These are phyloP conservation scores for Porphyrio hochstetteri DNA, from an alignment of 2,113 vertebrate species.

Conservation along the genomic window DNA sequence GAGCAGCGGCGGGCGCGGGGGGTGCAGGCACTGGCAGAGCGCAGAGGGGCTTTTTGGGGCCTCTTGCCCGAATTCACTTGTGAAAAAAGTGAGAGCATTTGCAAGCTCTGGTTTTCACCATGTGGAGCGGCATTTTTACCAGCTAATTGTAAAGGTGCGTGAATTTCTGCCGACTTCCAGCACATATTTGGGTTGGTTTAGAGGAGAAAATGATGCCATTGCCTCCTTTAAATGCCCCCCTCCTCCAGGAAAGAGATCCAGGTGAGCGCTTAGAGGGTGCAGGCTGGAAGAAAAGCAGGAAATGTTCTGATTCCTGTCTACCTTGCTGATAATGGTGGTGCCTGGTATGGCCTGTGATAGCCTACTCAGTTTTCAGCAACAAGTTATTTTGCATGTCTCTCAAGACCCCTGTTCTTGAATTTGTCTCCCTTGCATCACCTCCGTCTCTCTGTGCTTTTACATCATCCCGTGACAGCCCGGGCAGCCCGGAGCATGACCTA, in stretches of 20 bases:
- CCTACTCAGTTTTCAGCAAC: neutral
- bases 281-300: neutral
- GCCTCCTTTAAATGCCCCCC: neutral
- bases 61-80: no score
- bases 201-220: neutral
- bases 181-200: fast-evolving
- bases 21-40: neutral
- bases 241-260: neutral
- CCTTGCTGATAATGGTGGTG: neutral
- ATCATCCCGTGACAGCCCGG: fast-evolving
- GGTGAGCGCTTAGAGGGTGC: neutral
- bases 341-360: neutral
- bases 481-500: fast-evolving
- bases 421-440: neutral
- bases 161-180: neutral
- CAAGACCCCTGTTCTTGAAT: neutral
- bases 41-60: no score
- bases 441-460: neutral
- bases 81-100: neutral
- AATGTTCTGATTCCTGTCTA: neutral
- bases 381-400: neutral
- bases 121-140: neutral
- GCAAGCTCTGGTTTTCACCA: neutral
- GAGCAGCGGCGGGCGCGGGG: neutral
- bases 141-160: neutral